Base-by-base conservation (phyloP, 1,140 invertebrate genomes). In the Dinoponera quadriceps region DNA sequence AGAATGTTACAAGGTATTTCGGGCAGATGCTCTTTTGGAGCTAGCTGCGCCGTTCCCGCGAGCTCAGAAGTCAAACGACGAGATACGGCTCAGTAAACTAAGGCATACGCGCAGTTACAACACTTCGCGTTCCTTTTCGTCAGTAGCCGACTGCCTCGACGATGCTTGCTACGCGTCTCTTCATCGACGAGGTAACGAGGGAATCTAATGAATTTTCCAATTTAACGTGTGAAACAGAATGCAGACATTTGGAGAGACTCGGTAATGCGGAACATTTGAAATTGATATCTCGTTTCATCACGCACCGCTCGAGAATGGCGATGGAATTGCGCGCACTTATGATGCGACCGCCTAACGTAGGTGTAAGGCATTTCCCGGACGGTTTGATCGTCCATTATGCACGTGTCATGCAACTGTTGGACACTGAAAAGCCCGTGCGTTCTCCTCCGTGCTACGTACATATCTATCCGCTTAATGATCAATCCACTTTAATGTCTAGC, bases 1-100 rank as follows among this genome's bases (percentile, higher is more conserved):
- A 55, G 44, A 75, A 65, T 75, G 72, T 82, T 74, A 74, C 60
- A 57, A 77, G 71, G 71, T 75, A 75, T 83, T 75, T 75, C 69
- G 65, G n/a, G 51, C 33, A 82, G 78, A 60, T 62, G 78, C 57
- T 74, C 78, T 80, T 80, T 80, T 22, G 13, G 27, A 22, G n/a
- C 74, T 54, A 29, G 73, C n/a, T 65, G n/a, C 63, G 3, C 22
- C 25, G 16, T 81, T 44, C 22, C 11, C 69, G 57, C 18, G 44
- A 74, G 55, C 57, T 74, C 62, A 55, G n/a, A 51, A 82, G 69
- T 82, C 78, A 49, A 82, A 60, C 66, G n/a, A 16, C 69, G 27
- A 74, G 25, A 59, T 18, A 25, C 25, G 25, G 18, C 29, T 73
- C 18, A n/a, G 20, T 27, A 44, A 82, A 38, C n/a, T 13, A 22